A percentile compares a stretch with the other conserved stretches of the same genome.
Conservation (phyloP, 2,888 invertebrate species). For the Pandemis corylana region DNA sequence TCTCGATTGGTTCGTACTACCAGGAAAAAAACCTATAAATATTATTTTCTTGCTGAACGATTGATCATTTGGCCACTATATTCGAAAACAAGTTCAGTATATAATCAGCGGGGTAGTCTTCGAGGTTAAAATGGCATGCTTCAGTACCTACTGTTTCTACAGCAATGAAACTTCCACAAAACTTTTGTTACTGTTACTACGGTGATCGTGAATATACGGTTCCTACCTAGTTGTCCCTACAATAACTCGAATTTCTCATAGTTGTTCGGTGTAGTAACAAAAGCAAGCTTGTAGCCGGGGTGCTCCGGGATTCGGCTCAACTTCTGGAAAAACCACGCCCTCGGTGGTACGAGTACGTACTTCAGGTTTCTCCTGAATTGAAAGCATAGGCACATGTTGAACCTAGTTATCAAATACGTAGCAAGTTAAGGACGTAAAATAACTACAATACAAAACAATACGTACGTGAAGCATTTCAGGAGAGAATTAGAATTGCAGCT, state of each 20-base stretch:
- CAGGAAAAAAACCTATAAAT: constrained; percentile 9
- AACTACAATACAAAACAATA: too few species aligned
- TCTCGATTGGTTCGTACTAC: constrained; percentile 6
- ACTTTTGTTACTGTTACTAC: background rate
- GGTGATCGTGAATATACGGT: background rate
- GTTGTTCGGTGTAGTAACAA: background rate
- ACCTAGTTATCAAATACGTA: too few species aligned
- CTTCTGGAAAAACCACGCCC: too few species aligned
- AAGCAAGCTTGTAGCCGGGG: too few species aligned
- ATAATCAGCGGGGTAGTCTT: background rate
- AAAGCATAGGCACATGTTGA: too few species aligned
- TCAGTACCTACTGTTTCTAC: background rate
- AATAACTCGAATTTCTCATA: background rate
- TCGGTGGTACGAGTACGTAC: too few species aligned
- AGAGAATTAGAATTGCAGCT: too few species aligned
- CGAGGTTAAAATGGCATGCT: background rate
- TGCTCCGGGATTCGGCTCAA: too few species aligned
- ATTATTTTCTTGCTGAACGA: background rate
- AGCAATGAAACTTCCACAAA: background rate
- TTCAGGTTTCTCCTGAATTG: too few species aligned
- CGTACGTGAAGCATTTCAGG: too few species aligned
- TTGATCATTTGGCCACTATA: background rate
- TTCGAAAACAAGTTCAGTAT: background rate
- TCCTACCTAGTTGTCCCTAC: background rate
- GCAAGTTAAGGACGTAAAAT: too few species aligned